A percentile compares a stretch with the other conserved stretches of the same genome.
Conservation (phyloP, 2,888 invertebrate genomes). For the Buathra laborator region DNA sequence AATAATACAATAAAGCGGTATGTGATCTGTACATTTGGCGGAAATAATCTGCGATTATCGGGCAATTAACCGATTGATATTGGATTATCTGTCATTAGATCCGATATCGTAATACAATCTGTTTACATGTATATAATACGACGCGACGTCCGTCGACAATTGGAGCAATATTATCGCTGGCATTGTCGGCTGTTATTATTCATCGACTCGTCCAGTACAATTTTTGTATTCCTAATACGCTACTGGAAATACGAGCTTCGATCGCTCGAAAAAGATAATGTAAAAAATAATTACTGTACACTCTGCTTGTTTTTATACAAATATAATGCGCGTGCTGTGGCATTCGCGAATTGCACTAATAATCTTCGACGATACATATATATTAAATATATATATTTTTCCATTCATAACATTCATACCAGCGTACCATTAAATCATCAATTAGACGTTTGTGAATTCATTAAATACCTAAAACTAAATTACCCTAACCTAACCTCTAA, state of each 20-base stretch:
- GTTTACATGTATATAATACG: not conserved
- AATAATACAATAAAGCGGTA: constrained; percentile 47
- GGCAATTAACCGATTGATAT: not conserved
- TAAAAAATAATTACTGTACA: constrained; percentile 67
- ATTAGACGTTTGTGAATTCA: constrained; percentile 8
- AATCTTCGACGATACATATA: constrained; percentile 7
- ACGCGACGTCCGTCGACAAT: not conserved
- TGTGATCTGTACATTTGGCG: not conserved
- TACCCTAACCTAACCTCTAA: constrained; percentile 1
- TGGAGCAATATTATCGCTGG: not conserved
- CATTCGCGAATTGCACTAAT: constrained; percentile 61
- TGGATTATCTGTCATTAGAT: no score
- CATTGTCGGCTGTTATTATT: not conserved
- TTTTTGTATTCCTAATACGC: constrained; percentile 34
- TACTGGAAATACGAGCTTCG: constrained; percentile 64
- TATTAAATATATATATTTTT: not conserved
- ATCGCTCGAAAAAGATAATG: constrained; percentile 9
- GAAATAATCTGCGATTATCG: not conserved
- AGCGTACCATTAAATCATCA: constrained; percentile 3
- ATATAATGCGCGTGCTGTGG: constrained; percentile 29
- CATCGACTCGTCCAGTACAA: constrained; percentile 2
- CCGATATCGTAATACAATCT: no score
- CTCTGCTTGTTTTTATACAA: constrained; percentile 15
- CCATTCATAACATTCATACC: constrained; percentile 24
- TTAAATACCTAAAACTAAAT: not conserved